Conservation (phyloP, 2,888 invertebrate species). For the Asteroscopus sphinx region DNA sequence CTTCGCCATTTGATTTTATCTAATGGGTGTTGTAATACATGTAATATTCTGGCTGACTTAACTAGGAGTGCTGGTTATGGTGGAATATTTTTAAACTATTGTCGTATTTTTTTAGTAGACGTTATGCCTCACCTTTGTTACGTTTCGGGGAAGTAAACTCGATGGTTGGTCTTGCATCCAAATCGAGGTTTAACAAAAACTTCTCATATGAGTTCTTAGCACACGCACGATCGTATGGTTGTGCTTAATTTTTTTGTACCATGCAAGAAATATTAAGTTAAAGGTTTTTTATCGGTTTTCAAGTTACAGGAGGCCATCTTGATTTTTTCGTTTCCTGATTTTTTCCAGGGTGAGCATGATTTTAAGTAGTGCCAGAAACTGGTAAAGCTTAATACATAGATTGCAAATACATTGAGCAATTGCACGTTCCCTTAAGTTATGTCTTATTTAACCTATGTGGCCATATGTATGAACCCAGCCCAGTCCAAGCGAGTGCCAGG, state of each 20-base stretch:
- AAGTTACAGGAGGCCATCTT: constrained; percentile 11
- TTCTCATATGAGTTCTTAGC: constrained; percentile 12
- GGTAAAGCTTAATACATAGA: no score
- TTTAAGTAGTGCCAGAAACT: background rate
- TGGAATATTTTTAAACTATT: constrained; percentile 20
- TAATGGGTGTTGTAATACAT: constrained; percentile 55
- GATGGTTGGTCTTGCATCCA: constrained; percentile 73
- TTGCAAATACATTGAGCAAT: no score
- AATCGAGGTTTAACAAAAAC: constrained; percentile 62
- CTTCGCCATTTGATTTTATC: constrained; percentile 61
- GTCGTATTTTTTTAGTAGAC: constrained; percentile 20
- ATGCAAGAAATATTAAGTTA: constrained; percentile 22
- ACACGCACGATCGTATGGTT: constrained; percentile 6
- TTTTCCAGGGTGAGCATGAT: constrained; percentile 11
- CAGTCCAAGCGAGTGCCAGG: no score
- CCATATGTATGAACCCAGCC: no score
- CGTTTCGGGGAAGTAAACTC: constrained; percentile 75
- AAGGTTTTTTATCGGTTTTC: constrained; percentile 13
- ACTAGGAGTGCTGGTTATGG: constrained; percentile 39
- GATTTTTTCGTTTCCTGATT: constrained; percentile 25
- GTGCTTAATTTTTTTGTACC: constrained; percentile 25
- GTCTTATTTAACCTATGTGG: no score
- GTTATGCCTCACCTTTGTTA: constrained; percentile 67
- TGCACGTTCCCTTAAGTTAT: no score
- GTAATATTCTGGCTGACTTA: constrained; percentile 31